phyloP scores from a whole-genome alignment of 2,797 vertebrate genomes.

The Argentina silus region DNA sequence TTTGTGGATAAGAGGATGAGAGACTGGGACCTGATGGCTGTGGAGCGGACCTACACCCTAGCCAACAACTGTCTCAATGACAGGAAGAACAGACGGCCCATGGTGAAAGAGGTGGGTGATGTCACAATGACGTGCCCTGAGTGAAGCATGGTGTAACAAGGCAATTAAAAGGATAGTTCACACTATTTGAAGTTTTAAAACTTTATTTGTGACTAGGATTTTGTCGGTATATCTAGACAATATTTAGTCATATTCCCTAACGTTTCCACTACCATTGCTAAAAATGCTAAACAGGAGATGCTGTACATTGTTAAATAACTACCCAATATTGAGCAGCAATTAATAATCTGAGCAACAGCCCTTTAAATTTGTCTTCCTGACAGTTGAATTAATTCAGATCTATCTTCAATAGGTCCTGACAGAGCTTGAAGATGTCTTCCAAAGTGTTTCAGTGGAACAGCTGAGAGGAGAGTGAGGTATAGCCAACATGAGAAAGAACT shows the following conservation, averaged over 20 bases:
- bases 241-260: neutral
- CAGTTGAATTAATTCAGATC: slow-evolving; percentile 8
- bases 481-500: neutral
- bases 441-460: slow-evolving; percentile 48
- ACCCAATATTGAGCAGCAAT: neutral
- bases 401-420: slow-evolving; percentile 69
- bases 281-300: neutral
- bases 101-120: slow-evolving; percentile 82
- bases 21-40: slow-evolving; percentile 74
- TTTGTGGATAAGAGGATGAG: slow-evolving; percentile 88
- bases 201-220: neutral
- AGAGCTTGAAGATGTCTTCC: slow-evolving; percentile 70
- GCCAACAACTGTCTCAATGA: slow-evolving; percentile 87
- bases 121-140: neutral
- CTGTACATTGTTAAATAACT: neutral
- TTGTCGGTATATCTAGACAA: neutral
- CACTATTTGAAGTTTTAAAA: too few relatives aligned
- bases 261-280: neutral
- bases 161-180: too few relatives aligned
- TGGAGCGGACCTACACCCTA: slow-evolving; percentile 82
- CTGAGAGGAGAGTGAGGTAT: slow-evolving; percentile 16
- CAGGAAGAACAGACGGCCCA: slow-evolving; percentile 86
- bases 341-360: neutral
- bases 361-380: neutral
- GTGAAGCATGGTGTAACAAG: too few relatives aligned